A percentile compares a stretch with the other conserved stretches of the same genome.
These are phyloP conservation scores for Lipotes vexillifer DNA, from an alignment of 2,113 vertebrate genomes.

Conservation along the genomic window DNA sequence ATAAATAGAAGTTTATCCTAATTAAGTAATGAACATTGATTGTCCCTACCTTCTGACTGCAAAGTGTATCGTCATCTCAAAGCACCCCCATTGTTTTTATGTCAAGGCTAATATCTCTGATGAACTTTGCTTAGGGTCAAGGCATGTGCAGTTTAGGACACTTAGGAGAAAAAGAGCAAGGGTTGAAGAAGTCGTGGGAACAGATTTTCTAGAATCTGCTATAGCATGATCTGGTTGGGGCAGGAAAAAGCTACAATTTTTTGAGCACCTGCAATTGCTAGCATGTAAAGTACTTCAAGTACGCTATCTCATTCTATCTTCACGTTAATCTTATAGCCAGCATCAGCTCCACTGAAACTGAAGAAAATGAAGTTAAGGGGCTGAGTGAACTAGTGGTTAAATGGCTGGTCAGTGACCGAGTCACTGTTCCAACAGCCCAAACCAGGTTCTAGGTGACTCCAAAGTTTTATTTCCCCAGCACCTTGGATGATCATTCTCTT, in stretches of 20 bases:
- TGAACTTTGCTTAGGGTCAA: neutral
- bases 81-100: neutral
- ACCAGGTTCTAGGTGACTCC: neutral
- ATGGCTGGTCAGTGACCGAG: neutral
- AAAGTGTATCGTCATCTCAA: neutral
- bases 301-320: neutral
- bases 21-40: conserved; percentile 45
- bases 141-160: neutral
- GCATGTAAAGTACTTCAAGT: neutral
- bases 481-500: neutral
- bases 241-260: neutral
- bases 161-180: neutral
- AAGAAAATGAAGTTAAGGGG: neutral
- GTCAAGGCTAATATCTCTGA: conserved; percentile 3
- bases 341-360: neutral
- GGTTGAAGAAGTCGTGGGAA: neutral
- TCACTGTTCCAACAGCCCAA: neutral
- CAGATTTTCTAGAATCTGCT: neutral
- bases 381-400: neutral
- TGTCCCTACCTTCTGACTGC: neutral
- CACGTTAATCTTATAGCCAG: neutral
- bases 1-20: conserved; percentile 50
- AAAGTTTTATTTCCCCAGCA: neutral
- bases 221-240: neutral
- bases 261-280: neutral